Evolutionary conservation across 2,888 invertebrate genomes (phyloP), one percentile per base, ranked within the genome.

Genomic region (Matsumyia berberina): DNA sequence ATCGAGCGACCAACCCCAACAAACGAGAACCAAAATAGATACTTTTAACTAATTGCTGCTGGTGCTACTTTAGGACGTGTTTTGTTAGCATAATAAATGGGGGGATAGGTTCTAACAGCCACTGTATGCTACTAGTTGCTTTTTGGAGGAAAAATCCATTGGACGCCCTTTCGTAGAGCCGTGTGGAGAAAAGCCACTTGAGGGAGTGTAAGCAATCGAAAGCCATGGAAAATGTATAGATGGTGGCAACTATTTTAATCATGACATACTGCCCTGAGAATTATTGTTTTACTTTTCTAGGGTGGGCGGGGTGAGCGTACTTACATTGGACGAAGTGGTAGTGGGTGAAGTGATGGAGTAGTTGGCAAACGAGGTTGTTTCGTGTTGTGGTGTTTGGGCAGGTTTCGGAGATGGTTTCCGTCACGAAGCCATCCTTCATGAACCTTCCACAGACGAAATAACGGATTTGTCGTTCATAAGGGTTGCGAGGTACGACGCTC

Each of bases 1-100:
- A 17, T 46, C 46, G 46, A 3, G 0, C 24, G 24, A 24, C 24
- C 46, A 11, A 19, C 19, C 19, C 8, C 1, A 11, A 19, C 46
- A 3, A 37, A 2, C 19, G 1, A 11, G 17, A 5, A 9, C 4
- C 12, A 12, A 46, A 19, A 19, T 44, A 19, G 9, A 46, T 15
- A 15, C 46, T 19, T 46, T 19, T 9, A 46, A 46, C 46, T 46
- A 19, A 46, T 46, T 46, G 46, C 46, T 46, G 19, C 19, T 19
- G 17, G 46, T 46, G 46, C 19, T 19, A 46, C 46, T 19, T 8
- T 4, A 19, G 19, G 17, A 42, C 42, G 12, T n/a, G 3, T 39
- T 12, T n/a, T 12, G 39, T 39, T 39, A 3, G 8, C 15, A 17
- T 44, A 44, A 44, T 44, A 15, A 17, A 44, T 44, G 7, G 8